phyloP scores from a whole-genome alignment of 2,113 vertebrate species.

The Blennius ocellaris region DNA sequence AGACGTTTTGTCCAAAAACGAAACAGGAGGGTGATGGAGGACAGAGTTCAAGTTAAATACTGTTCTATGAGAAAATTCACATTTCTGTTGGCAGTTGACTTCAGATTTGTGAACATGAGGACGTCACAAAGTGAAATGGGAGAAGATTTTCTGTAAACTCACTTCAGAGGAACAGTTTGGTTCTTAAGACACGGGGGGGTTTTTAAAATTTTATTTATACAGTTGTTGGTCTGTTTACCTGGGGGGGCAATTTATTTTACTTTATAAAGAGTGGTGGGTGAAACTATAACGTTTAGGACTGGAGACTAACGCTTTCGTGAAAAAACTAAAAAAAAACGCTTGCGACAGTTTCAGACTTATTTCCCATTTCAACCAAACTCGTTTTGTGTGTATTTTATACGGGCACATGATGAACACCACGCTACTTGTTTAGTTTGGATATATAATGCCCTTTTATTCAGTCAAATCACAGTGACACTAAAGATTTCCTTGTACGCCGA shows the following conservation, averaged over 20 bases:
- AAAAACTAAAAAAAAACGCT: too few relatives aligned
- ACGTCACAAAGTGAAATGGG: slow-evolving; percentile 15
- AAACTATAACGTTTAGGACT: too few relatives aligned
- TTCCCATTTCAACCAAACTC: too few relatives aligned
- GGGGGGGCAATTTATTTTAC: too few relatives aligned
- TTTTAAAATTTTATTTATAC: too few relatives aligned
- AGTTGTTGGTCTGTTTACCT: too few relatives aligned
- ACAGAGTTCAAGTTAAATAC: slow-evolving; percentile 21
- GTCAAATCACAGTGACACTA: slow-evolving; percentile 8
- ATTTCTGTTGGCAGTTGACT: slow-evolving; percentile 47
- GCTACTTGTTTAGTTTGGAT: background rate
- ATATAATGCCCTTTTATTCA: slow-evolving; percentile 29
- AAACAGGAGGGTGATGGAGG: slow-evolving; percentile 18
- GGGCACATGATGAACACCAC: too few relatives aligned
- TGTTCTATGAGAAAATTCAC: slow-evolving; percentile 20
- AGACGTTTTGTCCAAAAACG: slow-evolving; percentile 19
- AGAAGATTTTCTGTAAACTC: slow-evolving; percentile 3
- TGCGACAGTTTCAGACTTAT: too few relatives aligned
- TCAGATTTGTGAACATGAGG: slow-evolving; percentile 63
- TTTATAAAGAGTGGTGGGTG: too few relatives aligned
- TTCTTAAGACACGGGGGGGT: too few relatives aligned
- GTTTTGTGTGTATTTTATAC: too few relatives aligned
- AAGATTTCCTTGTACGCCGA: background rate
- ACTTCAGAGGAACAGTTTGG: slow-evolving; percentile 2
- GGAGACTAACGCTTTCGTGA: too few relatives aligned